Evolutionary conservation across 2,888 invertebrate species (phyloP).

Genomic region (Halictus ligatus): DNA sequence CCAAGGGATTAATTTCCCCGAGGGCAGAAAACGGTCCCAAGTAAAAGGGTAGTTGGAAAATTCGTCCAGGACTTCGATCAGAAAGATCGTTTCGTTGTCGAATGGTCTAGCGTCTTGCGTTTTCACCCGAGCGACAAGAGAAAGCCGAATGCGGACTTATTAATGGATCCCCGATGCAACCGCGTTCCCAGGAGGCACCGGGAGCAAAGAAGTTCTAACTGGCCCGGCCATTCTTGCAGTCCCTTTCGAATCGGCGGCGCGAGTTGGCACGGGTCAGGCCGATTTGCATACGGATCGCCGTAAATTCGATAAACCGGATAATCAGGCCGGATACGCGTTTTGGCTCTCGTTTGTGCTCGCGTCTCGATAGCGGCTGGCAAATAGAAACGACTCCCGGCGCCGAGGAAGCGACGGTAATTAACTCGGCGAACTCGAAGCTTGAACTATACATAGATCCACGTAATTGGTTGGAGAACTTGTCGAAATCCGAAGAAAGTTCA

Average conservation of each 20-base stretch:
- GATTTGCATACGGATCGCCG: conserved; percentile 53
- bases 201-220: conserved; percentile 19
- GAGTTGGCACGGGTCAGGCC: conserved; percentile 49
- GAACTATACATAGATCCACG: not conserved
- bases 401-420: not conserved
- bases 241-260: conserved; percentile 49
- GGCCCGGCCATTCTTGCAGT: conserved; percentile 49
- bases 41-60: not conserved
- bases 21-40: too few relatives aligned
- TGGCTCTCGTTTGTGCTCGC: conserved; percentile 35
- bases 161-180: not conserved
- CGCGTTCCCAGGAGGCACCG: not conserved
- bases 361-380: conserved; percentile 15
- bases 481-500: not conserved
- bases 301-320: conserved; percentile 51
- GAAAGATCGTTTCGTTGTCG: not conserved
- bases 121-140: conserved; percentile 4
- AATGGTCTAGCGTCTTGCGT: not conserved
- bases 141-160: conserved; percentile 3
- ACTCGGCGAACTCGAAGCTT: not conserved
- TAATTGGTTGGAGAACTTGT: not conserved
- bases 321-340: conserved; percentile 49
- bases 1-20: not conserved
- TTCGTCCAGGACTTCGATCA: not conserved
- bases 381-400: conserved; percentile 37